Evolutionary conservation across 2,113 vertebrate genomes (phyloP).

Genomic region (Cynopterus brachyotis): DNA sequence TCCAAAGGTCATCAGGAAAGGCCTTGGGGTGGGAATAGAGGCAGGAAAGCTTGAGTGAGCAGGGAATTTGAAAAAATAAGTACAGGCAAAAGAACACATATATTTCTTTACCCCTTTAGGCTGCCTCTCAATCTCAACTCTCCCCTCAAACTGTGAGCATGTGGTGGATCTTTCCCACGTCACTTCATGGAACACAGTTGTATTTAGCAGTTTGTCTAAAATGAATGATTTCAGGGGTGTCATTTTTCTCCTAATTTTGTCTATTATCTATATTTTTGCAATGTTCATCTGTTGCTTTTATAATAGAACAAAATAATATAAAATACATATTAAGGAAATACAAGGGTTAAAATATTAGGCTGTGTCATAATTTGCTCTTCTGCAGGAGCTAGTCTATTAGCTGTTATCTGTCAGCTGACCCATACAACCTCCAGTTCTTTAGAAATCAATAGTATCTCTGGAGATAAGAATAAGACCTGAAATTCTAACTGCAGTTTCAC

Average conservation of each 20-base stretch:
- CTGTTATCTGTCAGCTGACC: neutral
- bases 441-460: slow-evolving; percentile 2
- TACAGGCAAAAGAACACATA: neutral
- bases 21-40: neutral
- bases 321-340: neutral
- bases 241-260: neutral
- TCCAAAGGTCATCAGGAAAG: neutral
- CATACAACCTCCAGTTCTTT: slow-evolving; percentile 31
- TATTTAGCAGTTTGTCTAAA: neutral
- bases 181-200: neutral
- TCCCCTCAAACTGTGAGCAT: neutral
- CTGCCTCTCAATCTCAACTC: neutral
- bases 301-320: neutral
- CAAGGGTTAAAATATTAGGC: neutral
- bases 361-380: neutral
- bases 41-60: neutral
- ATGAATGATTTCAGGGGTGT: neutral
- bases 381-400: neutral
- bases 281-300: neutral
- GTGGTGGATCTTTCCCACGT: neutral
- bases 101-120: neutral
- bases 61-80: neutral
- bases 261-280: neutral
- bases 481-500: neutral
- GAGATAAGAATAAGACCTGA: slow-evolving; percentile 28